Conservation (phyloP, 2,113 vertebrate species). For the Pycnonotus jocosus region DNA sequence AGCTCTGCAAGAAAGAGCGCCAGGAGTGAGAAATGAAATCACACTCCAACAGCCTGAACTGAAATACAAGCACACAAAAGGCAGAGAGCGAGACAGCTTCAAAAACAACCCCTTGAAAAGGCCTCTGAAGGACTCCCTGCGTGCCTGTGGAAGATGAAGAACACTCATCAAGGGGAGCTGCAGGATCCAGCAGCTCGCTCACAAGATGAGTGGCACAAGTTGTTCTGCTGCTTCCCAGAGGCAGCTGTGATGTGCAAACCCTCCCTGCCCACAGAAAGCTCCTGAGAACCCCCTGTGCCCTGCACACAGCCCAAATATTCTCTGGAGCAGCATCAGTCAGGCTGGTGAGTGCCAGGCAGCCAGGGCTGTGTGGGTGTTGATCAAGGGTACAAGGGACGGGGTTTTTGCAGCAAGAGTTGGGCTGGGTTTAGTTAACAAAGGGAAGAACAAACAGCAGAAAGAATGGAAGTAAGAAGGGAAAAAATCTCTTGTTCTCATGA, state of each 20-base stretch:
- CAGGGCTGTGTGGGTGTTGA: background rate
- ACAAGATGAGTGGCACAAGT: background rate
- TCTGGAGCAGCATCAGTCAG: background rate
- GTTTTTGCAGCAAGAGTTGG: rapidly evolving
- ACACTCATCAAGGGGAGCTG: background rate
- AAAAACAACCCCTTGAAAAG: background rate
- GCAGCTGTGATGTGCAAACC: background rate
- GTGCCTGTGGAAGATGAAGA: background rate
- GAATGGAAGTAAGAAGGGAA: background rate
- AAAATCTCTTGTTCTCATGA: background rate
- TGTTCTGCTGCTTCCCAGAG: background rate
- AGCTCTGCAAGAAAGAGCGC: background rate
- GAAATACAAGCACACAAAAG: background rate
- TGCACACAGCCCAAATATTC: background rate
- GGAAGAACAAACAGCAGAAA: background rate
- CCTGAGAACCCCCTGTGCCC: background rate
- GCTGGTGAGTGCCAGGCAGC: too few species aligned
- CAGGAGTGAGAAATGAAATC: background rate
- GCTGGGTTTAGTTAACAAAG: background rate
- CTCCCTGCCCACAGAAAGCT: background rate
- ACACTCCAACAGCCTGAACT: background rate
- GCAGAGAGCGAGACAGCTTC: background rate
- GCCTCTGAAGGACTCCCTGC: background rate
- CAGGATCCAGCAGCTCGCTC: background rate
- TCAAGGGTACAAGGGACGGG: too few species aligned